Evolutionary conservation across 2,888 invertebrate genomes (phyloP).

Genomic region (Lithosia quadra): DNA sequence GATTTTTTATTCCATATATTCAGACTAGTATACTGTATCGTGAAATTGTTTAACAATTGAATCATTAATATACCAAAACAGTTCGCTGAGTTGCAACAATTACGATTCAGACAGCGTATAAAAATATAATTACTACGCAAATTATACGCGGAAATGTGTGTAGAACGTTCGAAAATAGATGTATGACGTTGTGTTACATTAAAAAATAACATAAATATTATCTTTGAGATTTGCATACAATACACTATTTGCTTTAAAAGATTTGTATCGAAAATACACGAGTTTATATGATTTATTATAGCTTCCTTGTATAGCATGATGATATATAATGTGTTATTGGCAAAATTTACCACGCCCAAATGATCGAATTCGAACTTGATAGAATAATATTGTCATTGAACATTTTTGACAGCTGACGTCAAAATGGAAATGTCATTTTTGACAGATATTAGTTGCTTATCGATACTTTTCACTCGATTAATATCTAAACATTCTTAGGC

Average conservation of each 20-base stretch:
- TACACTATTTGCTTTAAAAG: slow-evolving; percentile 16
- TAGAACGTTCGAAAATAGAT: slow-evolving; percentile 9
- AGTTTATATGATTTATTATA: slow-evolving; percentile 29
- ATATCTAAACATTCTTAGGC: not conserved
- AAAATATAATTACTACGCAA: slow-evolving; percentile 18
- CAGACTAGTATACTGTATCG: no score
- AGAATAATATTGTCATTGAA: no score
- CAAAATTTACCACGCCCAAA: not conserved
- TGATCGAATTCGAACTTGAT: not conserved
- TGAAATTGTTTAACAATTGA: not conserved
- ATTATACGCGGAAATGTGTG: slow-evolving; percentile 19
- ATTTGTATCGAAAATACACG: slow-evolving; percentile 31
- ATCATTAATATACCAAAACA: not conserved
- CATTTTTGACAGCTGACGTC: no score
- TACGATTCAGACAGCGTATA: slow-evolving; percentile 3
- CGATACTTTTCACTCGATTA: not conserved
- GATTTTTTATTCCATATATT: no score
- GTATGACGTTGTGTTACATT: slow-evolving; percentile 16
- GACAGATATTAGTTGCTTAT: not conserved
- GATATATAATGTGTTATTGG: not conserved
- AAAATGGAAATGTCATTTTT: not conserved
- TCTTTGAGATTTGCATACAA: slow-evolving; percentile 46
- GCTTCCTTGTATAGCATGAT: slow-evolving; percentile 38
- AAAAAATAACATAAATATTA: slow-evolving; percentile 25
- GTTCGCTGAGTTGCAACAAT: not conserved